Percentiles rank a stretch among this genome's conserved stretches.
Conservation (phyloP, 2,797 vertebrate genomes). For the Sebastiscus albofasciatus region DNA sequence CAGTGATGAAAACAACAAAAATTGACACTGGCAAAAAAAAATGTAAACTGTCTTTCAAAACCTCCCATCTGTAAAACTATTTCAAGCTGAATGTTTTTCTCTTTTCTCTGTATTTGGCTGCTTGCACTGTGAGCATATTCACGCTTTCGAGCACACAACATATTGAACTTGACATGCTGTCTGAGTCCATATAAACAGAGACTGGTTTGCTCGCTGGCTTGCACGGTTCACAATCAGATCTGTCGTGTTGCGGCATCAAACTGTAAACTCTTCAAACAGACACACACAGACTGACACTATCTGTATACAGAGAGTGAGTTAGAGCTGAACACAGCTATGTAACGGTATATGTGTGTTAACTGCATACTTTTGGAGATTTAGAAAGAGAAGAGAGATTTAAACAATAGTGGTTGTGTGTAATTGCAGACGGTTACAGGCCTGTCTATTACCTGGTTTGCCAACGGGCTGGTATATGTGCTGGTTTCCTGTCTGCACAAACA, state of each 20-base stretch:
- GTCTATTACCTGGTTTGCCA: conserved; percentile 92
- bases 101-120: background rate
- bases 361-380: conserved; percentile 5
- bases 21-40: rapidly evolving
- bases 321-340: conserved; percentile 8
- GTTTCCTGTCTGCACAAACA: conserved; percentile 89
- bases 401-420: conserved; percentile 42
- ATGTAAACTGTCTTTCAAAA: background rate
- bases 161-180: conserved; percentile 21
- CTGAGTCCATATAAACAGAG: conserved; percentile 27
- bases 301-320: background rate
- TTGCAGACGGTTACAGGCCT: conserved; percentile 20
- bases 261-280: conserved; percentile 20
- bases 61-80: background rate
- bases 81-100: background rate
- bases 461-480: conserved; percentile 99
- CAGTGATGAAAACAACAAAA: background rate
- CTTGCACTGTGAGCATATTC: background rate
- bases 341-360: background rate
- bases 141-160: background rate
- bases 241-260: conserved; percentile 35
- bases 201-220: conserved; percentile 1
- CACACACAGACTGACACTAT: background rate
- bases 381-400: conserved; percentile 15
- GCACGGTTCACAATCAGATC: conserved; percentile 8